Evolutionary conservation across 2,888 invertebrate species (phyloP), one percentile per base, ranked within the genome.

Genomic region (Luperina testacea): DNA sequence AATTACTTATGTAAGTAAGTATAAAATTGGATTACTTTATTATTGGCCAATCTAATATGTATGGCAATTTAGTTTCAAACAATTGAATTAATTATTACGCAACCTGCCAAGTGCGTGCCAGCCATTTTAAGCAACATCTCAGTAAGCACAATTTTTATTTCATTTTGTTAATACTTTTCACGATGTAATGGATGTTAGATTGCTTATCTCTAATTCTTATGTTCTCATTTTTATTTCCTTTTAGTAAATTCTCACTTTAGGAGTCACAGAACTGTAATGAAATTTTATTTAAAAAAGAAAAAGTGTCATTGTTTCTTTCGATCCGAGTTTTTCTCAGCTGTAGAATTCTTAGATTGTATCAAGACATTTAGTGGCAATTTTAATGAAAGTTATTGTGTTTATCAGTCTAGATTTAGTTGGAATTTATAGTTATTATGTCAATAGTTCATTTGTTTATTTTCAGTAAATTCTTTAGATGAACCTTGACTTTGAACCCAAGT

Each of bases 31-130:
- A 77, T 53, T 78, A 82, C 61, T 82, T 84, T 83, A 76, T 72
- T 87, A 87, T 87, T 87, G 72, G 70, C 80, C 77, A 89, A 89
- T 85, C 79, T 84, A 78, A 82, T 83, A 75, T 82, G 83, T 77
- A 83, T 68, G 42, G 87, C 76, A 82, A 87, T 85, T 87, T 89
- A 75, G 80, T 75, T 83, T 72, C 20, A 89, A 88, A 89, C 89
- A 89, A 89, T 89, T 84, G 89, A 87, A 88, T 81, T 75, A 82
- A 87, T 81, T 80, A 78, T 88, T 82, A 74, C 57, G 77, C 48
- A 86, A 88, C 38, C 59, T 53, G n/a, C 57, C 53, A 64, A 81
- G 73, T 84, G 81, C 77, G 84, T 79, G 81, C 63, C 20, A 11
- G 38, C 75, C 72, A 79, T 83, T 85, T 79, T 84, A 72, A 77